These are phyloP conservation scores for Neolamprologus kungweensis DNA, from an alignment of 2,113 vertebrate species.

Conservation along the genomic window DNA sequence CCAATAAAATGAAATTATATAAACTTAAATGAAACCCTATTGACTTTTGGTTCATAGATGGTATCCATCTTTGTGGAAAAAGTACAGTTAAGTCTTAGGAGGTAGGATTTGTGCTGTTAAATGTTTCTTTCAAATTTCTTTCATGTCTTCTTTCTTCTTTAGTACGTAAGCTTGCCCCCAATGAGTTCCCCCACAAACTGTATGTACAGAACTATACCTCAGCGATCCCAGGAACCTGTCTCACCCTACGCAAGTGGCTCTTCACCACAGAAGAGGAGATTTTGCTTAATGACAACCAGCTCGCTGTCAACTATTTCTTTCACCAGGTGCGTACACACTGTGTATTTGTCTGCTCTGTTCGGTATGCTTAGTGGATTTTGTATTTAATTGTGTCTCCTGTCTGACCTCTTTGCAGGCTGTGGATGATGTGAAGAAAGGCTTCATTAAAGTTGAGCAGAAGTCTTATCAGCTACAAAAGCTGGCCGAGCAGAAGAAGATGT, in stretches of 20 bases:
- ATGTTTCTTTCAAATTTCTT: not conserved
- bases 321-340: constrained; percentile 77
- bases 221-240: constrained; percentile 89
- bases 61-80: not conserved
- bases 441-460: constrained; percentile 90
- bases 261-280: constrained; percentile 91
- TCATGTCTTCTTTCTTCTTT: not conserved
- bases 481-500: constrained; percentile 91
- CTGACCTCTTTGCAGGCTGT: constrained; percentile 71
- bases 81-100: not conserved
- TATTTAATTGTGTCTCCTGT: not conserved
- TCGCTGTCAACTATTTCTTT: constrained; percentile 91
- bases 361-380: not conserved
- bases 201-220: constrained; percentile 98
- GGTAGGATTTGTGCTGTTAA: not conserved
- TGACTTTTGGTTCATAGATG: not conserved
- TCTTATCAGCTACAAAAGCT: constrained; percentile 94
- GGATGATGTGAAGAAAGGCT: constrained; percentile 90
- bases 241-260: constrained; percentile 92
- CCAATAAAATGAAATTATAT: not conserved
- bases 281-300: constrained; percentile 87
- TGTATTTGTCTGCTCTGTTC: not conserved
- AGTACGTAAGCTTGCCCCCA: constrained; percentile 93
- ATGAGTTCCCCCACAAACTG: constrained; percentile 96
- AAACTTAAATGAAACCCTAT: not conserved